Evolutionary conservation across 2,888 invertebrate genomes (phyloP).

Genomic region (Timema cristinae): DNA sequence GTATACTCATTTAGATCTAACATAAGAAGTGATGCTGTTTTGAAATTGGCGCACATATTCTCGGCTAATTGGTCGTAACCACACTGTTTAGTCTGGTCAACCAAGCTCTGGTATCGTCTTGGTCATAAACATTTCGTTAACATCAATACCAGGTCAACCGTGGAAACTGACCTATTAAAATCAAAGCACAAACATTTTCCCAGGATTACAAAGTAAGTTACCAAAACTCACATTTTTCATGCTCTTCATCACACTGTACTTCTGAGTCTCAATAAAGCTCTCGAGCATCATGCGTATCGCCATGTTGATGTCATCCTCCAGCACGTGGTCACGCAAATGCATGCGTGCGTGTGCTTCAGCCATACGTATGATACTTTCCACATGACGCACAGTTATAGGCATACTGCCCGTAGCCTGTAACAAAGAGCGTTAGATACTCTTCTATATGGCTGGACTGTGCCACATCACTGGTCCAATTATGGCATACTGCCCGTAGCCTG

Average conservation of each 20-base stretch:
- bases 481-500: no score
- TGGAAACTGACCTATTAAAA: no score
- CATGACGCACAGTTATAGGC: slow-evolving; percentile 96
- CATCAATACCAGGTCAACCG: no score
- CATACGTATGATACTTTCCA: slow-evolving; percentile 97
- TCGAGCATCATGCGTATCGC: slow-evolving; percentile 96
- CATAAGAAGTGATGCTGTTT: no score
- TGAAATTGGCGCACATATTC: no score
- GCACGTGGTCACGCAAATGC: slow-evolving; percentile 85
- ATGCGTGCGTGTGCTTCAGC: slow-evolving; percentile 95
- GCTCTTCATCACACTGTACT: slow-evolving; percentile 94
- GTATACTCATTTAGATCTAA: no score
- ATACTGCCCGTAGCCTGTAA: slow-evolving; percentile 85
- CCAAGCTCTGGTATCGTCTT: no score
- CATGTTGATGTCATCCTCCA: slow-evolving; percentile 95
- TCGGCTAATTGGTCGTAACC: no score
- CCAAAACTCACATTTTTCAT: slow-evolving; percentile 75
- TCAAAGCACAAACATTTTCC: no score
- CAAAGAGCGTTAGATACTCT: neutral
- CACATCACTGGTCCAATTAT: neutral
- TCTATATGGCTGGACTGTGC: neutral
- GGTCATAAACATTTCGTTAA: no score
- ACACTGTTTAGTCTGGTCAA: no score
- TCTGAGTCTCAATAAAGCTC: slow-evolving; percentile 98
- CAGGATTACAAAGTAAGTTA: no score